Conservation (phyloP, 1,140 invertebrate species). For the Acromyrmex echinatior region DNA sequence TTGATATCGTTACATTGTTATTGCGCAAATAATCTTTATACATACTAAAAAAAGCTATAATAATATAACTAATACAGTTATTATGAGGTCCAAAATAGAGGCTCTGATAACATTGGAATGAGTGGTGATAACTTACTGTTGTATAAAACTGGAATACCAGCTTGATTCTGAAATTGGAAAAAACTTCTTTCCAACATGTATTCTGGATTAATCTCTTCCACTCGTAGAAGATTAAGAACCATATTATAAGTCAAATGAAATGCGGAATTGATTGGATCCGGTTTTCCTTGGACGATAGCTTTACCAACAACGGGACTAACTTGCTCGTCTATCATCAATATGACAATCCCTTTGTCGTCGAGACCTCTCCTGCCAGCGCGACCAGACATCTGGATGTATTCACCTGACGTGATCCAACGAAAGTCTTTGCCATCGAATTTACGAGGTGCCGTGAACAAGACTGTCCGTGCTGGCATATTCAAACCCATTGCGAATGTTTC, state of each 20-base stretch:
- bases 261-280: conserved; percentile 99
- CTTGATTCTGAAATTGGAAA: conserved; percentile 99
- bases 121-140: conserved; percentile 89
- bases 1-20: no score
- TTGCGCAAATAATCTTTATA: no score
- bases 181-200: conserved; percentile 99
- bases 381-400: conserved; percentile 99
- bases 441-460: conserved; percentile 97
- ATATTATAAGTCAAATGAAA: conserved; percentile 99
- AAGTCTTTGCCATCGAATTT: conserved; percentile 99
- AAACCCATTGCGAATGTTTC: conserved; percentile 99
- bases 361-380: conserved; percentile 98
- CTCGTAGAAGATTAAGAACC: conserved; percentile 98
- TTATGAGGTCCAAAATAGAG: no score
- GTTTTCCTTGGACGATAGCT: conserved; percentile 95
- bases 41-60: no score
- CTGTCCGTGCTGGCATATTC: conserved; percentile 99
- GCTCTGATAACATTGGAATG: neutral
- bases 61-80: no score
- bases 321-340: conserved; percentile 99
- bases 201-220: conserved; percentile 99
- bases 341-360: conserved; percentile 99
- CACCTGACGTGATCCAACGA: conserved; percentile 97
- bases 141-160: conserved; percentile 95
- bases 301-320: conserved; percentile 95